Evolutionary conservation across 2,888 invertebrate species (phyloP).

Genomic region (Noctua fimbriata): DNA sequence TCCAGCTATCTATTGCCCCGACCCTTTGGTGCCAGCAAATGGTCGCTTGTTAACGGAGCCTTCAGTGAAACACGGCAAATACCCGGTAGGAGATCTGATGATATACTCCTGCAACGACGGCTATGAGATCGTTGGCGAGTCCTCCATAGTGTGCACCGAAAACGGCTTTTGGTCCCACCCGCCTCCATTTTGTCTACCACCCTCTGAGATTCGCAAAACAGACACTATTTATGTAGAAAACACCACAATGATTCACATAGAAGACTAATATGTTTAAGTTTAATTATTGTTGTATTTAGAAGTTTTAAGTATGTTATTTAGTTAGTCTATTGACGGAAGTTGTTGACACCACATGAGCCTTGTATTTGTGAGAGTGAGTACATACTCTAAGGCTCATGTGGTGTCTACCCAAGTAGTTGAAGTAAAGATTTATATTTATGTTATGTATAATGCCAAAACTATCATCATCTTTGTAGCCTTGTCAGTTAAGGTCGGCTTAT

Average conservation of each 20-base stretch:
- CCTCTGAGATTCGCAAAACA: conserved; percentile 78
- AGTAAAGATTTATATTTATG: not conserved
- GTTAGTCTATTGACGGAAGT: not conserved
- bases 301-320: not conserved
- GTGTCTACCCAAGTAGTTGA: not conserved
- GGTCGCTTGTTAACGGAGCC: conserved; percentile 89
- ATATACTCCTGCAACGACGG: conserved; percentile 91
- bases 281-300: not conserved
- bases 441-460: not conserved
- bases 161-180: conserved; percentile 97
- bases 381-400: not conserved
- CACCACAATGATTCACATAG: conserved; percentile 82
- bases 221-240: conserved; percentile 86
- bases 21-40: conserved; percentile 93
- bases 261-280: conserved; percentile 69
- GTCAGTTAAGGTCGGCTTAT: too few species aligned
- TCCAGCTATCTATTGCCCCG: conserved; percentile 95
- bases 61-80: conserved; percentile 88
- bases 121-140: conserved; percentile 91
- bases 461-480: not conserved
- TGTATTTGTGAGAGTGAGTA: not conserved
- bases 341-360: not conserved
- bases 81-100: conserved; percentile 95
- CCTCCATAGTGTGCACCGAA: conserved; percentile 96
- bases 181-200: conserved; percentile 93